A percentile compares a stretch with the other conserved stretches of the same genome.
phyloP scores from a whole-genome alignment of 2,797 vertebrate species.

The Danio jaintianensis region DNA sequence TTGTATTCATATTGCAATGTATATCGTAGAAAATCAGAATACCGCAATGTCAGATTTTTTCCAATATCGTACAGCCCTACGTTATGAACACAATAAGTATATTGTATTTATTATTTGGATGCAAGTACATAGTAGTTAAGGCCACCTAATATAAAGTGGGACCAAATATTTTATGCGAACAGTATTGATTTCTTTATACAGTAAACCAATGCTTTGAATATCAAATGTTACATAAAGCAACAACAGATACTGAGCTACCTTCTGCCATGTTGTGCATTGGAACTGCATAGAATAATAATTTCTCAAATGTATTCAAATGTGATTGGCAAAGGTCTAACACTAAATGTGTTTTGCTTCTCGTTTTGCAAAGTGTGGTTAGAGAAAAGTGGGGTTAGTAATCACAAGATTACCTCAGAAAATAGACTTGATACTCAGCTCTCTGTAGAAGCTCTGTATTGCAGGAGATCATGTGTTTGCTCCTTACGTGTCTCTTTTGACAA shows the following conservation, averaged over 20 bases:
- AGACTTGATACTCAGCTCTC: not conserved
- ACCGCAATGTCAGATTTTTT: no score
- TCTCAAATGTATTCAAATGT: not conserved
- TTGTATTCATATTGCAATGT: no score
- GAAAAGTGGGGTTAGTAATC: conserved; percentile 7
- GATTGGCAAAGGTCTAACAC: not conserved
- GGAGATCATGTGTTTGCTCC: conserved; percentile 67
- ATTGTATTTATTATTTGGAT: no score
- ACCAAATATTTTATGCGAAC: no score
- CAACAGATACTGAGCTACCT: not conserved
- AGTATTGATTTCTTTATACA: no score
- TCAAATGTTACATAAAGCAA: no score
- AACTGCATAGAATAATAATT: not conserved
- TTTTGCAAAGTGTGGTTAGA: conserved; percentile 15
- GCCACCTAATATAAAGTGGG: no score
- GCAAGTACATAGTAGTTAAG: no score
- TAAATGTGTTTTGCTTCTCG: not conserved
- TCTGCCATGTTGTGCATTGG: not conserved
- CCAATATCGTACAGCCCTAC: no score
- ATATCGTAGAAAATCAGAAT: no score
- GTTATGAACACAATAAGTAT: no score
- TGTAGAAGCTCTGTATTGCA: conserved; percentile 12
- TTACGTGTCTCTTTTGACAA: conserved; percentile 76
- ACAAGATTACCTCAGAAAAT: conserved; percentile 23
- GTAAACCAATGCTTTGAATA: no score